Evolutionary conservation across 2,797 vertebrate species (phyloP), one percentile per base, ranked within the genome.

Genomic region (Jordanella pulchra): DNA sequence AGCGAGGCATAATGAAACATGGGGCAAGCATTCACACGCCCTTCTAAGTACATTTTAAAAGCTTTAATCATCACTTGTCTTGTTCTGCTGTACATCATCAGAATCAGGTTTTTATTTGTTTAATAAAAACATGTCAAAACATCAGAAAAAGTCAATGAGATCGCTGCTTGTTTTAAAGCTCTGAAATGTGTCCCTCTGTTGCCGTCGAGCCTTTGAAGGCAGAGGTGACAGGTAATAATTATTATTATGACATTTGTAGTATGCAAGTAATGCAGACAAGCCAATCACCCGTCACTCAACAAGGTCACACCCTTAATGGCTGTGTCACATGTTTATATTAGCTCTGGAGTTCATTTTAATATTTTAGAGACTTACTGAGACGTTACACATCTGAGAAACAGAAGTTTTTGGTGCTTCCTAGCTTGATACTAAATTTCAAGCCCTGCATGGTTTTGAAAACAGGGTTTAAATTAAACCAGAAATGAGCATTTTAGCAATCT

Each of bases 361-460:
- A 17, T 27, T 56, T 55, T 47, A n/a, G 47, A 39, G 25, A 30
- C 15, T 5, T 5, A 28, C 35, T 54, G 35, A 65, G 25, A 21
- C 11, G 39, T 32, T 72, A 61, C 61, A 65, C 12, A 23, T 65
- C 54, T 45, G 21, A 30, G 4, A 18, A 55, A 56, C 32, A 18
- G 21, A 5, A 45, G 42, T 11, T 73, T 60, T 42, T 35, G 21
- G 21, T 7, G 17, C 17, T 55, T 66, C 30, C 55, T 27, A 12
- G 61, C 14, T 55, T 35, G 18, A 27, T 65, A 28, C 50, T 32
- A 21, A 14, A 4, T 39, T 48, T 27, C 56, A 27, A 50, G 64
- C 30, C 17, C 63, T 27, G 28, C 42, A 67, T 35, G 60, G 63
- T 72, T 23, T 53, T 58, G 50, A 58, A 73, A 53, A 67, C 32